Base-by-base conservation (phyloP, 1,140 invertebrate species). In the Drosophila sturtevanti region DNA sequence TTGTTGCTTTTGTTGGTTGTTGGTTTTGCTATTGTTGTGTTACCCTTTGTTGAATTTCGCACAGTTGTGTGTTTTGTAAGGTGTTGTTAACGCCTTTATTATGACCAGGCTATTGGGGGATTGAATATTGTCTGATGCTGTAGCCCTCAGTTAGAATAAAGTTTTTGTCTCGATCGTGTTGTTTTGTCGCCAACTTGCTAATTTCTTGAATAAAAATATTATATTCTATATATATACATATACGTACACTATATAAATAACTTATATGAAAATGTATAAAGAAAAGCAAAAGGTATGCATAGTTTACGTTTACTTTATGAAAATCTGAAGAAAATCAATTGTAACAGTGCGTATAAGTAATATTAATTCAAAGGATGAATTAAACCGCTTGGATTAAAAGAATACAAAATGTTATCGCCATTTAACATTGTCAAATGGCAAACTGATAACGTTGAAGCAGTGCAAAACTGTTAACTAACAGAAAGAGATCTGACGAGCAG, bases 141-240 rank as follows among this genome's bases (percentile, higher is more conserved):
- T 38, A 18, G 31, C 63, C 41, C 22, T 67, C 79, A 87, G 84
- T 87, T 79, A 69, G 51, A 73, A 48, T 58, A 55, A 58, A 71
- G 74, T 89, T 80, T 78, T 87, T 73, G 76, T 72, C 84, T 84
- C 70, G 84, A 73, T 80, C 84, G 63, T 76, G 70, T 82, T 77
- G 76, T 69, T 64, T 68, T 74, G 37, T 77, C 69, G 69, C 62
- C 62, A 63, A 63, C 64, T 54, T 61, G 72, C 72, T 76, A 76
- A 76, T 76, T 76, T 76, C 24, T 68, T 63, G 56, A 64, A 75
- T 75, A 68, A 54, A 34, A 18, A 35, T 35, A 56, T 2, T 56
- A 56, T 4, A 55, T 51, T 51, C 44, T 21, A 16, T 10, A 18
- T 51, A 10, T 51, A 51, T 31, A 31, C 7, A 31, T 31, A 31